Base-by-base conservation (phyloP, 2,113 vertebrate genomes). In the Electrona antarctica region DNA sequence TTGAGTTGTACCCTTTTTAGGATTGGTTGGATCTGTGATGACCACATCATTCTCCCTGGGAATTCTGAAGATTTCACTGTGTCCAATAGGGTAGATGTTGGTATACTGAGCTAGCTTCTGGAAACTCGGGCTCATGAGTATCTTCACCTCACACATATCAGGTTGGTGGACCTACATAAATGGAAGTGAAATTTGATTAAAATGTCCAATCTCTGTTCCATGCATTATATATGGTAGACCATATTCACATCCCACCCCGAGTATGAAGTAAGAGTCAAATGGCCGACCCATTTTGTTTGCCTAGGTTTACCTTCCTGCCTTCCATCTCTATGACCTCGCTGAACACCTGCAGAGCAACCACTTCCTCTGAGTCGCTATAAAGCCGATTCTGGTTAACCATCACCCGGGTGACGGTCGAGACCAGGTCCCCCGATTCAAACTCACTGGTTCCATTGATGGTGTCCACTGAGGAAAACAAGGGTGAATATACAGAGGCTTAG, bases 321-420 rank as follows among this genome's bases (percentile, higher is more conserved):
- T 96, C 96, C 85, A 98, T 82, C 86, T 96, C 94, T 29, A 96
- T 95, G 51, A 98, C 93, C 87, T 98, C 95, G 83, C 95, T 96
- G 87, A 96, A 90, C 60, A 97, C 93, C 84, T 96, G 93, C 59
- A 95, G 90, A 49, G 92, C 87, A 83, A 96, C 87, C 77, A 94
- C 91, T 48, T 92, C 89, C 52, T 90, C 91, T 0, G 92, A 92
- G 76, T 91, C 93, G 68, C 93, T 95, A 79, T 95, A 93, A 76
- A 96, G 84, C 45, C 94, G 93, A 88, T 94, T 95, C 73, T 95
- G 90, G 0, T 92, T 95, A 87, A 98, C 92, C 94, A 98, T 95
- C 83, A 98, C 92, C 55, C 97, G 94, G 69, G 94, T 86, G 3
- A 93, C 93, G 61, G 96, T 91, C 0, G 90, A 93, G 75, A 94